These are phyloP conservation scores for Drosophila mettleri DNA, from an alignment of 2,888 invertebrate genomes.

Conservation along the genomic window DNA sequence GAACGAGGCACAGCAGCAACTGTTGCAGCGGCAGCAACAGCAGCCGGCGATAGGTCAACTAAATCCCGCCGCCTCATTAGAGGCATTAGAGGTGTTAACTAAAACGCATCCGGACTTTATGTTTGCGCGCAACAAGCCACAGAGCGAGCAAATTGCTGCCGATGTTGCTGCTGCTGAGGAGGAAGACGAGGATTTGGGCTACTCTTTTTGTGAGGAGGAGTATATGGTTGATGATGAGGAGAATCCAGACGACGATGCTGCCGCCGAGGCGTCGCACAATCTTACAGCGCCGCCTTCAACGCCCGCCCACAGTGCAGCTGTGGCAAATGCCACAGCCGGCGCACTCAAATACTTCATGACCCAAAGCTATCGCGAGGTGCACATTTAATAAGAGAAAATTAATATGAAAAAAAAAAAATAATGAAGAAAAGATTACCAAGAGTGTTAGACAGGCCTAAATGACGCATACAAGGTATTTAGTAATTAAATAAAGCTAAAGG, in stretches of 20 bases:
- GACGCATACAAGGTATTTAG: conserved; percentile 76
- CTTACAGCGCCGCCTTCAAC: conserved; percentile 58
- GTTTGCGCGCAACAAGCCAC: conserved; percentile 63
- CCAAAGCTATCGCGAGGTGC: conserved; percentile 78
- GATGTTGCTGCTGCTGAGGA: conserved; percentile 40
- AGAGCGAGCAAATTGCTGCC: conserved; percentile 53
- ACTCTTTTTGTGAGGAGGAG: conserved; percentile 81
- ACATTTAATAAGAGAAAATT: conserved; percentile 58
- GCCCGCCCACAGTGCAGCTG: conserved; percentile 62
- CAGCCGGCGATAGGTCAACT: conserved; percentile 41
- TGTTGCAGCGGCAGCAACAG: conserved; percentile 11
- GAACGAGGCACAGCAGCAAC: conserved; percentile 23
- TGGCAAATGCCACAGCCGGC: conserved; percentile 59
- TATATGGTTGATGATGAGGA: conserved; percentile 46
- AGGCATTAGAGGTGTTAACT: conserved; percentile 79
- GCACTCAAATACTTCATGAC: conserved; percentile 74
- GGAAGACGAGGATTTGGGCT: conserved; percentile 80
- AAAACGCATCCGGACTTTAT: conserved; percentile 78
- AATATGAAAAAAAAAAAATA: neutral
- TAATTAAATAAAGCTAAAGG: conserved; percentile 35
- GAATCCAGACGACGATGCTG: conserved; percentile 21
- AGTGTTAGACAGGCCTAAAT: conserved; percentile 61
- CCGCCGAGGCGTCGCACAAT: conserved; percentile 22
- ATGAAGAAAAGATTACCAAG: neutral
- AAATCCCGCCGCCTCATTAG: conserved; percentile 80